Percentiles rank a stretch among this genome's conserved stretches.
phyloP scores from a whole-genome alignment of 2,888 invertebrate genomes.

The Frankliniella intonsa region DNA sequence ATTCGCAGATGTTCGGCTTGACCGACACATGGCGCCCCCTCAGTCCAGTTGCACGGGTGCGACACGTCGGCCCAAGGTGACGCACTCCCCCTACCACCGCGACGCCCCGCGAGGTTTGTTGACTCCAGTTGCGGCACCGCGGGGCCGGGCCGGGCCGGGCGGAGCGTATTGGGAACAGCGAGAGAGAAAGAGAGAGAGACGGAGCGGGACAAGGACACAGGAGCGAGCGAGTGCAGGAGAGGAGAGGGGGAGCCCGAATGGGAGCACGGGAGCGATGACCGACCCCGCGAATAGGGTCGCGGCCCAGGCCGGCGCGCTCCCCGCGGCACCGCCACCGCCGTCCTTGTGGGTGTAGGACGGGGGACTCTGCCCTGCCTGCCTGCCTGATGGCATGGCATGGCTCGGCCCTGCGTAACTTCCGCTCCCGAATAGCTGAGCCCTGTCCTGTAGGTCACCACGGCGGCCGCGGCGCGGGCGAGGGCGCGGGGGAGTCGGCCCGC shows the following conservation, averaged over 20 bases:
- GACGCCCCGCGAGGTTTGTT: background rate
- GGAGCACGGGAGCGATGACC: constrained; percentile 4
- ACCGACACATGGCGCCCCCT: too few species aligned
- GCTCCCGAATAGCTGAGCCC: background rate
- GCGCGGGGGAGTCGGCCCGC: too few species aligned
- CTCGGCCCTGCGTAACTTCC: too few species aligned
- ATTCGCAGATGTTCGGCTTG: too few species aligned
- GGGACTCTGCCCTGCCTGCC: too few species aligned
- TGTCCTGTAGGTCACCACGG: background rate
- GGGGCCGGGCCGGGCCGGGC: background rate
- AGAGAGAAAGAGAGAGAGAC: background rate
- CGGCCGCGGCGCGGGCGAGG: background rate
- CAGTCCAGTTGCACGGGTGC: too few species aligned
- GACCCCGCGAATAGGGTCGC: background rate
- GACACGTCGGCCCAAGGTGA: too few species aligned
- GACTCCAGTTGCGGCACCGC: constrained; percentile 21
- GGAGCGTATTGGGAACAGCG: background rate
- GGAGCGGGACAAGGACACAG: background rate
- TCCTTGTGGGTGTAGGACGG: too few species aligned
- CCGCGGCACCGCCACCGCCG: background rate
- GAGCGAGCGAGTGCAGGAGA: background rate
- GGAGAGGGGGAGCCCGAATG: background rate
- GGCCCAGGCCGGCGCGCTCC: too few species aligned
- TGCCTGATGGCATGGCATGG: too few species aligned
- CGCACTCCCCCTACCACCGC: background rate